phyloP scores from a whole-genome alignment of 2,888 invertebrate genomes.

The Crossocerus cetratus region DNA sequence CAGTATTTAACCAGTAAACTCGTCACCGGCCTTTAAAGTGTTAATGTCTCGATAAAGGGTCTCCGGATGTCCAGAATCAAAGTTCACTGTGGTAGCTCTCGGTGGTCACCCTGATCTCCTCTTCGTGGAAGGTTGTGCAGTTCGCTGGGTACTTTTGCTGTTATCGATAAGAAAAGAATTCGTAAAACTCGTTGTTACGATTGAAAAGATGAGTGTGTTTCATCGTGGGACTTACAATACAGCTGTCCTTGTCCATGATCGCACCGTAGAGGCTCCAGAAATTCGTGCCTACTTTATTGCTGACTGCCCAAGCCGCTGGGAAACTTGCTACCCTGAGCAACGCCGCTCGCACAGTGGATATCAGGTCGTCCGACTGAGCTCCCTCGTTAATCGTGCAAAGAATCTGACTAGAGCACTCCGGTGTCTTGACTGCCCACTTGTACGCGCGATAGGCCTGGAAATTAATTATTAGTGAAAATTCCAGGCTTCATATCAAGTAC shows the following conservation, averaged over 20 bases:
- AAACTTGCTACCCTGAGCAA: conserved; percentile 87
- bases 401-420: conserved; percentile 87
- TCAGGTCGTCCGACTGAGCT: conserved; percentile 79
- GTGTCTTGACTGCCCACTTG: conserved; percentile 83
- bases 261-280: conserved; percentile 89
- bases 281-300: conserved; percentile 84
- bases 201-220: conserved; percentile 1
- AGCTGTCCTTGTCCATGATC: conserved; percentile 83
- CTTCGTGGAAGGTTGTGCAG: conserved; percentile 88
- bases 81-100: conserved; percentile 90
- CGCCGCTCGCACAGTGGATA: conserved; percentile 81
- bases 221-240: conserved; percentile 85
- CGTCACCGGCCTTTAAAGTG: neutral
- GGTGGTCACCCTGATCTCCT: conserved; percentile 89
- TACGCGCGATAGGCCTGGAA: conserved; percentile 87
- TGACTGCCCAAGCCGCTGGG: conserved; percentile 87
- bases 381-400: conserved; percentile 87
- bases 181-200: neutral
- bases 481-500: too few species aligned
- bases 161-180: conserved; percentile 20
- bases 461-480: neutral
- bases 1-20: too few species aligned
- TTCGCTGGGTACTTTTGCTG: conserved; percentile 85
- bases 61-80: conserved; percentile 76
- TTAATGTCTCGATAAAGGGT: conserved; percentile 35